Base-by-base conservation (phyloP, 2,797 vertebrate species). In the Agapornis canus region DNA sequence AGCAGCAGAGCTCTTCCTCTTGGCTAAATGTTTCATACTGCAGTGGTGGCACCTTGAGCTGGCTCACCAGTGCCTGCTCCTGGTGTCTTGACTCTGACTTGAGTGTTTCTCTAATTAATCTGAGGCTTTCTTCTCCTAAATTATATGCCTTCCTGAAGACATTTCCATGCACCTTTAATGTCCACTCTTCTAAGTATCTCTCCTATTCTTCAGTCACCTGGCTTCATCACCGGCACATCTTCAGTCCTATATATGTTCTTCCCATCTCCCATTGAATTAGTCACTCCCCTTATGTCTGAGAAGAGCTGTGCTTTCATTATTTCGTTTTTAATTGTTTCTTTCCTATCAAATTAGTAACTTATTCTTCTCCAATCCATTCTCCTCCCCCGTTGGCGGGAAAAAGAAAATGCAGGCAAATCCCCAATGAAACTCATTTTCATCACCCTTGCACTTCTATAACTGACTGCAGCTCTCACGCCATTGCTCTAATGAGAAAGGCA, bases 381-480 rank as follows among this genome's bases (percentile, higher is more conserved):
- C 57, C 12, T 56, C 57, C 12, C 45, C 25, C 54, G 40, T 70
- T 13, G 35, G 40, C 12, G 8, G 3, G 0, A 19, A n/a, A 8
- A 61, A 61, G 25, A 57, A 70, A 92, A 60, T 37, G 15, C 85
- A 94, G 86, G 51, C 8, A 6, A 93, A 47, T 52, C 14, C 39
- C 48, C 64, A 77, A 16, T 17, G 16, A 86, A 91, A 77, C 64
- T 87, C 56, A 49, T 89, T 94, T 89, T 81, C 48, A 60, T 42
- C 32, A 23, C 54, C 71, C 29, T 73, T 37, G 79, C 32, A 59
- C 64, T 77, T 91, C 18, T 43, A 5, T 73, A 89, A 92, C 85
- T 70, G 68, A 91, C n/a, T 52, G 29, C 32, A 73, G 66, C 31
- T 89, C 77, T 89, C 40, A 51, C 31, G 81, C 25, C 49, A 14